Evolutionary conservation across 2,888 invertebrate species (phyloP), one percentile per base, ranked within the genome.

Genomic region (Tachina fera): DNA sequence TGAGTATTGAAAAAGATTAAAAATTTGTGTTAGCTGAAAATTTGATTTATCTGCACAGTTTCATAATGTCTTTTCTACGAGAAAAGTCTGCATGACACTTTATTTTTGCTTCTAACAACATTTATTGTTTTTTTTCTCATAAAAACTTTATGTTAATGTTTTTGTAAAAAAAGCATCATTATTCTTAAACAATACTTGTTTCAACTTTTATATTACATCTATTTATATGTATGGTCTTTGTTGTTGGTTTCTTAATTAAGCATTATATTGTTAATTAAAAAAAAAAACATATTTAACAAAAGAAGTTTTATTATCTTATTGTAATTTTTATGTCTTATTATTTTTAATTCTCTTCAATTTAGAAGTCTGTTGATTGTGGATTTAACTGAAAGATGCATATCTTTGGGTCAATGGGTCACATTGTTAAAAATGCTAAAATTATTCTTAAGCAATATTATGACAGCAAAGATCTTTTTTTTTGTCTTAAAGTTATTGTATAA

Each of bases 361-460:
- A 11, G 45, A 16, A 49, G 9, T 43, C 43, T 31, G 31, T 19
- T 61, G n/a, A 47, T 31, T 78, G 72, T 61, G 70, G 68, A 74
- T 79, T 79, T 70, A 72, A 60, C 78, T 75, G 45, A 43, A 58
- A 85, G 85, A 85, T 82, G 47, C 71, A 82, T 79, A 85, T 70
- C 82, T 78, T 71, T 85, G 41, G 78, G 78, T 85, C 82, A 85
- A 60, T 82, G 65, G 74, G 85, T 82, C 75, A 77, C 81, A 77
- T 76, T 76, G 49, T 31, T 51, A 41, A 68, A 58, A 65, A 51
- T 9, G 9, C 13, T 14, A 68, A 61, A 14, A 41, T 41, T 61
- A 41, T 16, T 39, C 60, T 47, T n/a, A 41, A n/a, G 53, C 22
- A 49, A 49, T 56, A 43, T 65, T 39, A 76, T 65, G 75, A 45